Conservation (phyloP, 2,797 vertebrate genomes). For the Margarornis squamiger region DNA sequence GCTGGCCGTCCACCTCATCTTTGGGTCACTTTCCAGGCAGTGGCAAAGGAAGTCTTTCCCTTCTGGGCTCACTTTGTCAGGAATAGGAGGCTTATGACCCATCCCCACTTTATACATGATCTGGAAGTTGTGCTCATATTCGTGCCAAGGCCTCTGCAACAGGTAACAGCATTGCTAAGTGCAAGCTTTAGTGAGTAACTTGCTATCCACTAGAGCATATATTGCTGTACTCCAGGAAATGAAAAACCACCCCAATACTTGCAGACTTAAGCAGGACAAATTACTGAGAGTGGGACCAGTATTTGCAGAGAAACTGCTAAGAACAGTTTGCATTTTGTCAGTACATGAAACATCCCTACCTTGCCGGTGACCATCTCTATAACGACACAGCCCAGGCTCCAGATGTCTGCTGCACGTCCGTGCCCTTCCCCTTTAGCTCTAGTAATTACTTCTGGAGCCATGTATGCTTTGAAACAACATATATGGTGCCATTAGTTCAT, state of each 20-base stretch:
- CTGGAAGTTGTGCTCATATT: conserved; percentile 99
- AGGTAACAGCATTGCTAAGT: neutral
- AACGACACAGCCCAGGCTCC: conserved; percentile 97
- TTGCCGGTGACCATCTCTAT: conserved; percentile 99
- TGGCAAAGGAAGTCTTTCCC: conserved; percentile 95
- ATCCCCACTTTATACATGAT: conserved; percentile 99
- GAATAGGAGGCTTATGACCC: conserved; percentile 97
- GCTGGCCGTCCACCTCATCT: conserved; percentile 94
- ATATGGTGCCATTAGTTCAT: neutral
- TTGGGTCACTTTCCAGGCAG: conserved; percentile 97
- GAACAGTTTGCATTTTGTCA: neutral
- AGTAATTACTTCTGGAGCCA: conserved; percentile 98
- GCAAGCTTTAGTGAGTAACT: neutral
- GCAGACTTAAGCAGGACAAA: neutral
- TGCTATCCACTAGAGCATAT: neutral
- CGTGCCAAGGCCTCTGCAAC: conserved; percentile 95
- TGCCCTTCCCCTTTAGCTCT: conserved; percentile 98
- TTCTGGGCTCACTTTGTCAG: conserved; percentile 94
- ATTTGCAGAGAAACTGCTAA: neutral
- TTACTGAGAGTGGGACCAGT: neutral
- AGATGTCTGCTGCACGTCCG: conserved; percentile 95
- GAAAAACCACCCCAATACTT: neutral
- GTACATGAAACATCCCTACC: conserved; percentile 70
- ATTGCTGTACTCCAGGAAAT: neutral
- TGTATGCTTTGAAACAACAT: conserved; percentile 85